Evolutionary conservation across 2,113 vertebrate genomes (phyloP), one percentile per base, ranked within the genome.

Genomic region (Sphaerodactylus townsendi): DNA sequence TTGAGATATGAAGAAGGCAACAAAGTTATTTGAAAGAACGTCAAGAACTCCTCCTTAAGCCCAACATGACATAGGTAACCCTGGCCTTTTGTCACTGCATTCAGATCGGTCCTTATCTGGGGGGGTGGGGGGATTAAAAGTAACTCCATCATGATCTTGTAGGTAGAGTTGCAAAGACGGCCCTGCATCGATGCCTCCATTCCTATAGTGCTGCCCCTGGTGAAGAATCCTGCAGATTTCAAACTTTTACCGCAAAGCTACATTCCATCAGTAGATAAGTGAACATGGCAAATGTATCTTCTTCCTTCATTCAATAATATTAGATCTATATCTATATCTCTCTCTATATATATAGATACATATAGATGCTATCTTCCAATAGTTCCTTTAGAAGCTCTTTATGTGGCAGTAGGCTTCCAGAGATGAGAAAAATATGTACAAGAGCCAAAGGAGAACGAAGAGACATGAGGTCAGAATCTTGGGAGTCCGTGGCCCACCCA

Each of bases 381-480:
- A 93, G 94, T 95, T 93, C 92, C 86, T 96, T 97, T 96, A 99
- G 96, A 99, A 99, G 94, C 97, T 98, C 91, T 96, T 91, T 90
- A 99, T 95, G 95, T 99, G 97, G 96, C 99, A 99, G 96, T 99
- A 99, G 93, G 98, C 99, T 95, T 99, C 99, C 91, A 99, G 95
- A 77, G 98, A 99, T 90, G 99, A 99, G 91, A 99, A 97, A 86
- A 99, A 89, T 93, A 99, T 99, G 96, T 99, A 99, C 95, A 98
- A 95, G 35, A 99, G 94, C 99, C 99, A 99, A 78, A 99, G 97
- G 90, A 99, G 97, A 92, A 98, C 97, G 94, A 99, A 99, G 84
- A 99, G 94, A 83, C 88, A 92, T 66, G 96, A 95, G 69, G 98
- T 99, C 82, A 98, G 95, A 91, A 97, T 88, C 95, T 99, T 99